Percentiles rank a stretch among this genome's conserved stretches.
phyloP scores from a whole-genome alignment of 2,797 vertebrate species.

The Hippocampus kuda region DNA sequence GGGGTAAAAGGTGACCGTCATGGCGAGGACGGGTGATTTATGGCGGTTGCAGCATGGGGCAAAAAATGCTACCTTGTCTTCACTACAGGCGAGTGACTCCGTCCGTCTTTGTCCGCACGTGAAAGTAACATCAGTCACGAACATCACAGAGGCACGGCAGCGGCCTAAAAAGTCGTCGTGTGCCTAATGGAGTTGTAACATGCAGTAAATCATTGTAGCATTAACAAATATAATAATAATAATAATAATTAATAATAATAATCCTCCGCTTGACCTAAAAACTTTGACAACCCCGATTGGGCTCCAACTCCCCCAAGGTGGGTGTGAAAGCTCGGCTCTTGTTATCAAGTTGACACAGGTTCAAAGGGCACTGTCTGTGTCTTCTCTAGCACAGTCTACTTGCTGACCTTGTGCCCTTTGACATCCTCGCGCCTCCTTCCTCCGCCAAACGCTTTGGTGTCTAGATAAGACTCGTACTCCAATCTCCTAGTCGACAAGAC shows the following conservation, averaged over 20 bases:
- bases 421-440: conserved; percentile 39
- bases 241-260: too few species aligned
- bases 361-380: conserved; percentile 54
- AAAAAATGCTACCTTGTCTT: conserved; percentile 29
- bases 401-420: conserved; percentile 37
- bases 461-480: conserved; percentile 41
- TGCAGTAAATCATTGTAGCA: neutral
- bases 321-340: conserved; percentile 43
- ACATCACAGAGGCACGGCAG: neutral
- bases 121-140: conserved; percentile 4
- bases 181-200: neutral
- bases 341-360: conserved; percentile 49
- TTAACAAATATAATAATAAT: too few species aligned
- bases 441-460: conserved; percentile 41
- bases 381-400: conserved; percentile 51
- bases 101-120: conserved; percentile 21
- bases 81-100: conserved; percentile 9
- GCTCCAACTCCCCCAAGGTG: neutral
- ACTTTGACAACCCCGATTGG: too few species aligned
- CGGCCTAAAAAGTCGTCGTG: neutral
- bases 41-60: conserved; percentile 32
- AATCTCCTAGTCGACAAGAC: neutral
- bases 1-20: conserved; percentile 37
- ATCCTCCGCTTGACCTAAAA: too few species aligned
- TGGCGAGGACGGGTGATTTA: conserved; percentile 43